Conservation (phyloP, 2,797 vertebrate genomes). For the Myiotriccus ornatus region DNA sequence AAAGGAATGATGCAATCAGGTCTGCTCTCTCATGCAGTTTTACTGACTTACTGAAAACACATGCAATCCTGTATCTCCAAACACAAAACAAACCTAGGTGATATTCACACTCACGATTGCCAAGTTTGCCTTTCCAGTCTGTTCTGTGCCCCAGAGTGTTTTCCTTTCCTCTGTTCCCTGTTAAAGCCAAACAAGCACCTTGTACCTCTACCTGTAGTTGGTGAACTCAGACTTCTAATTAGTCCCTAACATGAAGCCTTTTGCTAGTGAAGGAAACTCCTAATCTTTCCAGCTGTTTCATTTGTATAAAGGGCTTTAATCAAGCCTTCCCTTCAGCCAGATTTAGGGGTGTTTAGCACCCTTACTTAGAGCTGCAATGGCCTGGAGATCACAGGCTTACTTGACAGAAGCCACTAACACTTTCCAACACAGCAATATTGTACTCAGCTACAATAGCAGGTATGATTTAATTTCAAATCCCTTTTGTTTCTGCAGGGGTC, state of each 20-base stretch:
- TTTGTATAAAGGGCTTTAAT: not conserved
- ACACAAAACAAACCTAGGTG: not conserved
- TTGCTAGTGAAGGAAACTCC: not conserved
- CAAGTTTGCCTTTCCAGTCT: not conserved
- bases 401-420: not conserved
- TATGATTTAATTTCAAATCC: slow-evolving; percentile 19
- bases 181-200: not conserved
- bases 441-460: not conserved
- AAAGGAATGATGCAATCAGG: not conserved
- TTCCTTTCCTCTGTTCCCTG: not conserved
- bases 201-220: not conserved
- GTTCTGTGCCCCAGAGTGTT: not conserved
- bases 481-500: slow-evolving; percentile 4
- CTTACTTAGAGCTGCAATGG: not conserved
- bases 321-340: not conserved
- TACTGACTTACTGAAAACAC: not conserved
- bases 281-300: not conserved
- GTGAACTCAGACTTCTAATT: not conserved
- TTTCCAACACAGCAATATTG: not conserved
- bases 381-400: not conserved
- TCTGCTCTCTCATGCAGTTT: not conserved
- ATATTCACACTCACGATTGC: not conserved
- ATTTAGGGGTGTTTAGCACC: not conserved
- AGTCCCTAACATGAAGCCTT: not conserved
- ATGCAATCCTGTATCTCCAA: not conserved